A percentile compares a stretch with the other conserved stretches of the same genome.
phyloP scores from a whole-genome alignment of 2,888 invertebrate species.

The Sinodicranocentrus sp. region DNA sequence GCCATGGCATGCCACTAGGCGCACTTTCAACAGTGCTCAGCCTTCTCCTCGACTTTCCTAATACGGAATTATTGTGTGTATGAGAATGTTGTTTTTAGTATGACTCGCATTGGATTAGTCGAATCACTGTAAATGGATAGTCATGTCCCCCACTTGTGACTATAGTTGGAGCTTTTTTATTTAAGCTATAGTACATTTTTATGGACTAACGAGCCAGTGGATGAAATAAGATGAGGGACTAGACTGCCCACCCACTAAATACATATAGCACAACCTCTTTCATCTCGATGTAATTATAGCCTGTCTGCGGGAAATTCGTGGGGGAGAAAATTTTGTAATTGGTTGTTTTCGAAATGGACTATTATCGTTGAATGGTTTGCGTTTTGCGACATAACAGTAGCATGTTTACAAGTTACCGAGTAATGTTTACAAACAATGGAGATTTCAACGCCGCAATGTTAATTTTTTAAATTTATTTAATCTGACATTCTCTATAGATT shows the following conservation, averaged over 20 bases:
- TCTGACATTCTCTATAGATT: too few relatives aligned
- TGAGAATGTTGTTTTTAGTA: constrained; percentile 10
- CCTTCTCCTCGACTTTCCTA: constrained; percentile 35
- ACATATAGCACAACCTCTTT: constrained; percentile 55
- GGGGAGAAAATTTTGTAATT: too few relatives aligned
- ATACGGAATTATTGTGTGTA: constrained; percentile 37
- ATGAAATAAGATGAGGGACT: constrained; percentile 10
- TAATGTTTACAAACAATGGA: too few relatives aligned
- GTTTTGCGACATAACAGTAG: too few relatives aligned
- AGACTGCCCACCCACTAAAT: constrained; percentile 54
- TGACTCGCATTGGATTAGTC: not conserved
- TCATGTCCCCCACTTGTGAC: constrained; percentile 35
- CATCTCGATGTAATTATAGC: constrained; percentile 40
- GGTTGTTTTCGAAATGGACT: not conserved
- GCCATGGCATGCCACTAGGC: constrained; percentile 46
- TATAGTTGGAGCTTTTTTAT: not conserved
- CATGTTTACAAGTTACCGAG: too few relatives aligned
- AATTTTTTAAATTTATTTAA: too few relatives aligned
- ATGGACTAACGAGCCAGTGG: constrained; percentile 11
- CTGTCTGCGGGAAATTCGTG: not conserved
- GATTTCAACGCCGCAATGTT: too few relatives aligned
- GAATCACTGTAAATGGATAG: constrained; percentile 15
- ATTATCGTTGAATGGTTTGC: too few relatives aligned
- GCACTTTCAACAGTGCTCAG: constrained; percentile 40
- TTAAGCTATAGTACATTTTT: constrained; percentile 9